A percentile compares a stretch with the other conserved stretches of the same genome.
Evolutionary conservation across 2,888 invertebrate genomes (phyloP).

Genomic region (Craniophora ligustri): DNA sequence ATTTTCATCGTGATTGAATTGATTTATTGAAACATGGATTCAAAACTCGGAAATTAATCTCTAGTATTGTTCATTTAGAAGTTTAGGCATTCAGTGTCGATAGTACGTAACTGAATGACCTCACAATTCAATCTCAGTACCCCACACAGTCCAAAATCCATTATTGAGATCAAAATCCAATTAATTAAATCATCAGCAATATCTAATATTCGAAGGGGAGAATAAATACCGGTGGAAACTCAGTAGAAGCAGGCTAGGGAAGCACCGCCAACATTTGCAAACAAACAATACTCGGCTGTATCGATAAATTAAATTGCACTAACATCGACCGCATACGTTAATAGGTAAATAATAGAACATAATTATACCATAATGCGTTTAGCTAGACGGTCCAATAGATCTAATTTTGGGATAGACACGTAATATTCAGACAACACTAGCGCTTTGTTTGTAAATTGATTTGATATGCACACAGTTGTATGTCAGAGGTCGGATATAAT

Average conservation of each 20-base stretch:
- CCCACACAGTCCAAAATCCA: slow-evolving; percentile 13
- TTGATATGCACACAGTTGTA: slow-evolving; percentile 47
- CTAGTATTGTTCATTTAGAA: no score
- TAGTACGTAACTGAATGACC: not conserved
- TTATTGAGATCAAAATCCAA: slow-evolving; percentile 46
- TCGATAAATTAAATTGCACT: slow-evolving; percentile 82
- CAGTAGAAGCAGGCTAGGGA: slow-evolving; percentile 38
- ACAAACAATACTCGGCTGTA: slow-evolving; percentile 57
- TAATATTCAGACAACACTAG: slow-evolving; percentile 45
- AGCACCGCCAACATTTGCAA: slow-evolving; percentile 40
- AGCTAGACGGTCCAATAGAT: slow-evolving; percentile 61
- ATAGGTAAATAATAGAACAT: slow-evolving; percentile 79
- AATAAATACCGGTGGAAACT: slow-evolving; percentile 65
- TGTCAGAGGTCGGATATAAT: slow-evolving; percentile 33
- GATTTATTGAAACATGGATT: no score
- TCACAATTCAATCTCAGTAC: not conserved
- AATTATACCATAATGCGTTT: slow-evolving; percentile 56
- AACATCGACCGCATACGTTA: slow-evolving; percentile 62
- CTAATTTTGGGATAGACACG: slow-evolving; percentile 68
- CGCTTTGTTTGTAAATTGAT: slow-evolving; percentile 53
- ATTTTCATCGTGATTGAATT: no score
- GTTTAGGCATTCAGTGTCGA: not conserved
- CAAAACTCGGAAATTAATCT: no score
- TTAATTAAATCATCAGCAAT: slow-evolving; percentile 68
- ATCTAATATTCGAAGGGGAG: slow-evolving; percentile 65